Evolutionary conservation across 2,113 vertebrate species (phyloP).

Genomic region (Labeo catla): DNA sequence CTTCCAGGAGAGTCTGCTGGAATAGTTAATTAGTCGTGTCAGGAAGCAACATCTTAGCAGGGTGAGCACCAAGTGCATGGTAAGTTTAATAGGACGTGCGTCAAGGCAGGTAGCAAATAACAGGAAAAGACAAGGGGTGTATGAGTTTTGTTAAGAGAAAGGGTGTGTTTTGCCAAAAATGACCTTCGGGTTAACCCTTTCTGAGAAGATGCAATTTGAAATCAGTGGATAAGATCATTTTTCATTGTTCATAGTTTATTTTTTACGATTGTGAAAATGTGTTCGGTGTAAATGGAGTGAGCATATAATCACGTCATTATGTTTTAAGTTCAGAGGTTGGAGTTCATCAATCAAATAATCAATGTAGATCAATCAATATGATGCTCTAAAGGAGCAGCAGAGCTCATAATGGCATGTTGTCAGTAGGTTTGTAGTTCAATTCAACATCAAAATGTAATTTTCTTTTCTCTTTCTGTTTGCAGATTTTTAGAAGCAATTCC

Average conservation of each 20-base stretch:
- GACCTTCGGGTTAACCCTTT: conserved; percentile 44
- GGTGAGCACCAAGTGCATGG: conserved; percentile 66
- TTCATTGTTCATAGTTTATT: neutral
- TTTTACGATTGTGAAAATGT: neutral
- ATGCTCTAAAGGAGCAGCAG: neutral
- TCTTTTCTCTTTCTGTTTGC: conserved; percentile 49
- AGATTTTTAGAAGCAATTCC: conserved; percentile 88
- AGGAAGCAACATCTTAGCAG: conserved; percentile 57
- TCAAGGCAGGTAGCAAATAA: conserved; percentile 81
- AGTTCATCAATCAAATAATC: conserved; percentile 17
- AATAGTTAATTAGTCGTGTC: conserved; percentile 60
- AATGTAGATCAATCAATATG: conserved; percentile 24
- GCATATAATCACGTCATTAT: conserved; percentile 26
- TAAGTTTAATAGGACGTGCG: conserved; percentile 78
- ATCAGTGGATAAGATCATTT: conserved; percentile 14
- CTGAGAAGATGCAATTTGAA: conserved; percentile 28
- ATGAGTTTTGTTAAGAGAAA: conserved; percentile 70
- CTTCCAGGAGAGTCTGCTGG: conserved; percentile 58
- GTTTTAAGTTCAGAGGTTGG: conserved; percentile 21
- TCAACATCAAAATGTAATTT: neutral
- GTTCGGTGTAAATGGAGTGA: neutral
- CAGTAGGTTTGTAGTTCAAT: neutral
- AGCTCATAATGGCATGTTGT: neutral
- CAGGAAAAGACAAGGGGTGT: conserved; percentile 78
- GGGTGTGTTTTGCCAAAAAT: conserved; percentile 72